These are phyloP conservation scores for Fukomys damarensis DNA, from an alignment of 2,113 vertebrate species.

Conservation along the genomic window DNA sequence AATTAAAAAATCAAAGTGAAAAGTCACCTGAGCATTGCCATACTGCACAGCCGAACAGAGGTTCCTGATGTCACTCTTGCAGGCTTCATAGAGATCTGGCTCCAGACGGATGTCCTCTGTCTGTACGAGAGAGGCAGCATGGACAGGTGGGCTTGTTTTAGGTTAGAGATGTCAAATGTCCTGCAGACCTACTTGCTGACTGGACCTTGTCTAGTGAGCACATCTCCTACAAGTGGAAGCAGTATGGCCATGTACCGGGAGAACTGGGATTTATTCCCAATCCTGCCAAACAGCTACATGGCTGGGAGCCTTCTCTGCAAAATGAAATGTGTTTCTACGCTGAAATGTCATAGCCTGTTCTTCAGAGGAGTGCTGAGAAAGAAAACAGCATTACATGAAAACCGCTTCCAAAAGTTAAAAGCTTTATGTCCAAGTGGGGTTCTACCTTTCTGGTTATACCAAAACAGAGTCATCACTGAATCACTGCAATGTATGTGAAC, in stretches of 20 bases:
- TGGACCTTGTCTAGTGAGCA: not conserved
- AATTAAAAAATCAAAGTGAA: not conserved
- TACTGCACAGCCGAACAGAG: constrained; percentile 93
- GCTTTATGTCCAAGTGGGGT: not conserved
- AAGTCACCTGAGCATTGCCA: constrained; percentile 95
- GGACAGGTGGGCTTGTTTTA: not conserved
- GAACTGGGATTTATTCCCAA: not conserved
- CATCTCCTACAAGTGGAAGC: not conserved
- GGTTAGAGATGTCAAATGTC: not conserved
- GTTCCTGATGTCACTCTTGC: constrained; percentile 93
- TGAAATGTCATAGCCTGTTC: not conserved
- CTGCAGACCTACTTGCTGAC: not conserved
- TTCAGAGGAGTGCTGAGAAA: not conserved
- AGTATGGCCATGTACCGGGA: not conserved
- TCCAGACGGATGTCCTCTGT: constrained; percentile 97
- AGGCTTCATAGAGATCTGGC: constrained; percentile 95
- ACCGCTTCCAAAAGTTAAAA: constrained; percentile 14
- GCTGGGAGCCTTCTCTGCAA: not conserved
- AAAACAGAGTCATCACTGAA: not conserved
- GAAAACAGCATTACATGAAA: not conserved
- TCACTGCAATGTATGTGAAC: not conserved
- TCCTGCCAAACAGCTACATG: not conserved
- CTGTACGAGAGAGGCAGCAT: constrained; percentile 83
- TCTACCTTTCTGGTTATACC: not conserved
- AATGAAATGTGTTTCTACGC: not conserved